Base-by-base conservation (phyloP, 2,888 invertebrate species). In the Lathronympha strigana region DNA sequence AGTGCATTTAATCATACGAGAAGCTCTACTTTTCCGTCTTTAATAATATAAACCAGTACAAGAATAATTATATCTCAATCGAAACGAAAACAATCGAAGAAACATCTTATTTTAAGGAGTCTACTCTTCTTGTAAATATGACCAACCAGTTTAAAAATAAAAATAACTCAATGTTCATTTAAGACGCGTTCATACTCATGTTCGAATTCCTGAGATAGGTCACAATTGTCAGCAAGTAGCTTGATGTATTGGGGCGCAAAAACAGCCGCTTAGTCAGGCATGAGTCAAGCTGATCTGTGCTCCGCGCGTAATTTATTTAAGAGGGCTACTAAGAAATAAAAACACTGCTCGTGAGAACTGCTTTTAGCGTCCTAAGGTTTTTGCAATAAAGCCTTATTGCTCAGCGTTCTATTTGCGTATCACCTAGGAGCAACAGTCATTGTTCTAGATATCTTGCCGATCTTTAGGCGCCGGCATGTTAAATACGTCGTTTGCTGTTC, bases 381-480 rank as follows among this genome's bases (percentile, higher is more conserved):
- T 81, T 79, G 83, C 78, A 81, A 83, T 80, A 78, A 77, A 73
- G 63, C 67, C 71, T 71, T 72, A 76, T 74, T 77, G 76, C 79
- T 80, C 73, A 67, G 68, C 75, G 78, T 77, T 75, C 76, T 79
- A 86, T 87, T 87, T 87, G 82, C 87, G 89, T 87, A 79, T 81
- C 79, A 81, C 47, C 50, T 66, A 61, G 61, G 71, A 75, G 70
- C 77, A 77, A 80, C 81, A 81, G 78, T 82, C 87, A 88, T 91
- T 91, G 91, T 90, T 86, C 84, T 74, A 84, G 78, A 82, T 90
- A 91, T 91, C 90, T 76, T 73, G 86, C 75, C 76, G 79, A 91
- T 92, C 90, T 88, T 77, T 77, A 60, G 58, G 49, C 80, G 81
- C 81, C 78, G 82, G 84, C 82, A 80, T 78, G 78, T 77, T 82